phyloP scores from a whole-genome alignment of 2,113 vertebrate genomes.

The Burhinus oedicnemus region DNA sequence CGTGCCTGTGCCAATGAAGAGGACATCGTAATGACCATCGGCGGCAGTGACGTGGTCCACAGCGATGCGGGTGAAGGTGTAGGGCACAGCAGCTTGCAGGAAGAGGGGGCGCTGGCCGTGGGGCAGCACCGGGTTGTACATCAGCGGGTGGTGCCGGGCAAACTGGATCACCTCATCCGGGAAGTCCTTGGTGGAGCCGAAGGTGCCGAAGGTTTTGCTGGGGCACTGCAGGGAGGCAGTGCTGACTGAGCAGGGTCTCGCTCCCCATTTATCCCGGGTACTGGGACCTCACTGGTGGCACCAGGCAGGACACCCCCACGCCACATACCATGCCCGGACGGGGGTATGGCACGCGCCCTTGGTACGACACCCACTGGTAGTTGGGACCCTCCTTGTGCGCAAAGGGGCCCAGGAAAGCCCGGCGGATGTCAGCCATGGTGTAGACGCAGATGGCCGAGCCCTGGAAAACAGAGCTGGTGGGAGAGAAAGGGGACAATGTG shows the following conservation, averaged over 20 bases:
- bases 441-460: constrained; percentile 94
- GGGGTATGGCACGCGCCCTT: constrained; percentile 95
- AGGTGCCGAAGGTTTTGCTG: constrained; percentile 96
- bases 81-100: constrained; percentile 83
- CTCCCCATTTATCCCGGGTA: neutral
- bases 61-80: constrained; percentile 87
- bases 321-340: constrained; percentile 93
- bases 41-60: constrained; percentile 91
- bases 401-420: constrained; percentile 96
- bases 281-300: neutral
- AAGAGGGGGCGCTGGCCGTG: constrained; percentile 85
- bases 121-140: constrained; percentile 89
- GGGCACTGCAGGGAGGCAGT: constrained; percentile 81
- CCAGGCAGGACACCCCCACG: fast-evolving
- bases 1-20: constrained; percentile 95
- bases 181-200: constrained; percentile 94
- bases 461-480: constrained; percentile 88
- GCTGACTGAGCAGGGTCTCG: neutral
- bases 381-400: constrained; percentile 97
- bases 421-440: constrained; percentile 95
- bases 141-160: constrained; percentile 90
- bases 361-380: constrained; percentile 97
- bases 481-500: neutral
- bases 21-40: constrained; percentile 92
- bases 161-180: constrained; percentile 94